Conservation (phyloP, 2,113 vertebrate species). For the Rafetus swinhoei region DNA sequence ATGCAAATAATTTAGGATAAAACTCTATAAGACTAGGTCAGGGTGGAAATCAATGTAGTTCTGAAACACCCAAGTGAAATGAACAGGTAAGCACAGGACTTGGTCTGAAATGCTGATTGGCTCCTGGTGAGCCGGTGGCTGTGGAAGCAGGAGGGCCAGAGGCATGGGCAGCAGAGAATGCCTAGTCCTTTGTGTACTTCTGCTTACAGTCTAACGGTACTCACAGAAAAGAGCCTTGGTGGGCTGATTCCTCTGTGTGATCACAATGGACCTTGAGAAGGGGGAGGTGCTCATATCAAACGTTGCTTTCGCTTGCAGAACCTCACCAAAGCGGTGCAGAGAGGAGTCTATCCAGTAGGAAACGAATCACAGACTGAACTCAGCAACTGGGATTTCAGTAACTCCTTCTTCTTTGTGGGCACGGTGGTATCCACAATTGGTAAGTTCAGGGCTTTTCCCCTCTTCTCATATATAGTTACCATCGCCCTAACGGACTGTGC, state of each 20-base stretch:
- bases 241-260: not conserved
- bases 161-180: not conserved
- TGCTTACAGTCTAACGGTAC: not conserved
- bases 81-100: not conserved
- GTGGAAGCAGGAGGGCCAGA: not conserved
- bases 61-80: not conserved
- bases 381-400: slow-evolving; percentile 78
- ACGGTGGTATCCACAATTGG: slow-evolving; percentile 77
- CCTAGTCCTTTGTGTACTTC: not conserved
- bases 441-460: slow-evolving; percentile 32
- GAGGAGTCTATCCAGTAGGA: slow-evolving; percentile 66
- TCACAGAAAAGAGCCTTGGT: not conserved
- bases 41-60: not conserved
- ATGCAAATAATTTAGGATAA: not conserved
- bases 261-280: not conserved
- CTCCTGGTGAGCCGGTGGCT: accelerated
- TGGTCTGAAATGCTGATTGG: not conserved
- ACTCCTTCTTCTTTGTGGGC: slow-evolving; percentile 78
- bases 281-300: not conserved
- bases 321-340: slow-evolving; percentile 70
- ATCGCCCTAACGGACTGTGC: not conserved
- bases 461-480: not conserved
- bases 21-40: not conserved
- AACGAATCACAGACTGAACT: slow-evolving; percentile 45
- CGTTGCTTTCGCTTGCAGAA: slow-evolving; percentile 40